phyloP scores from a whole-genome alignment of 1,140 invertebrate genomes.

The Lycorma delicatula region DNA sequence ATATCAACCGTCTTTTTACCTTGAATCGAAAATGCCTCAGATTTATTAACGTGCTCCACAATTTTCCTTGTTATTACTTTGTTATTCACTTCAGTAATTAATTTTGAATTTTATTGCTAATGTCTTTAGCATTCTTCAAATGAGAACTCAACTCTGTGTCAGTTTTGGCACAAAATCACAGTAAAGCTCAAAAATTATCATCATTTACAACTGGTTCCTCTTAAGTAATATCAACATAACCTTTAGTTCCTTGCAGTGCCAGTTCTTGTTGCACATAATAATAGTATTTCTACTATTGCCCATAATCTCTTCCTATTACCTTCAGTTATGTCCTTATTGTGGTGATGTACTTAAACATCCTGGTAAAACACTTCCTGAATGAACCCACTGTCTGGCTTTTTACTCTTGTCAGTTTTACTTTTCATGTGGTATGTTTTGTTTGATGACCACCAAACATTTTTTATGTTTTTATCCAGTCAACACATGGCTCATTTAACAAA shows the following conservation, averaged over 20 bases:
- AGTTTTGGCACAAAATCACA: background rate
- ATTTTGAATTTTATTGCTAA: background rate
- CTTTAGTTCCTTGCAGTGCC: background rate
- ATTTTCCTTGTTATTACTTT: background rate
- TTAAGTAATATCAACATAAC: background rate
- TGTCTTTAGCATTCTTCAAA: background rate
- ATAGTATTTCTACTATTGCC: background rate
- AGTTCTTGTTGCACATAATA: background rate
- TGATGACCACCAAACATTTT: no score
- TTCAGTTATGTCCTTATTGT: no score
- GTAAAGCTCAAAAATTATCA: background rate
- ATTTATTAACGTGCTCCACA: background rate
- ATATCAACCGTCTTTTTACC: background rate
- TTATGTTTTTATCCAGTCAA: no score
- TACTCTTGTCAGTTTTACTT: no score
- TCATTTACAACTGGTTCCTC: background rate
- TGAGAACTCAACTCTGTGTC: background rate
- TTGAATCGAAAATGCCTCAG: background rate
- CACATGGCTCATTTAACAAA: no score
- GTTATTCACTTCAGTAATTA: background rate
- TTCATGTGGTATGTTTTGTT: no score
- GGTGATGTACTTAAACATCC: no score
- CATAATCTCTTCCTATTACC: background rate
- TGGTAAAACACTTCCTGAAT: no score
- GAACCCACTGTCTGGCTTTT: no score